These are phyloP conservation scores for Chloropsis hardwickii DNA, from an alignment of 2,113 vertebrate genomes.

Conservation along the genomic window DNA sequence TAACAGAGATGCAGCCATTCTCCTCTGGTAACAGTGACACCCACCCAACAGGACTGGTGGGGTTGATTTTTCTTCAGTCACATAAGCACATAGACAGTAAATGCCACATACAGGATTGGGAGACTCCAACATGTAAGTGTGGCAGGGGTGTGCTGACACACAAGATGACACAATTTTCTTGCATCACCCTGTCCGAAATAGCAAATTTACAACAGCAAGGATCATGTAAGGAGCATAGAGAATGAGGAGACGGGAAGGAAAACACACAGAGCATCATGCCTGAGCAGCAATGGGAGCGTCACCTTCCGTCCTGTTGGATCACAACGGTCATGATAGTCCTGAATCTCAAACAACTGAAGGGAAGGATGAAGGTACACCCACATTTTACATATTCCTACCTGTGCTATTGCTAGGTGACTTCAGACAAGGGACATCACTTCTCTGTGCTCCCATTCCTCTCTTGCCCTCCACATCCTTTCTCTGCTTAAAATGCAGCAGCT, in stretches of 20 bases:
- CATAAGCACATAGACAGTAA: not conserved
- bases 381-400: not conserved
- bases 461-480: not conserved
- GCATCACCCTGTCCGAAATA: not conserved
- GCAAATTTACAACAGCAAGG: not conserved
- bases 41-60: not conserved
- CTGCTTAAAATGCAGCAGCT: not conserved
- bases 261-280: not conserved
- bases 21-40: not conserved
- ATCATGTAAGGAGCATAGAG: not conserved
- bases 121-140: accelerated
- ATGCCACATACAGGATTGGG: accelerated
- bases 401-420: not conserved
- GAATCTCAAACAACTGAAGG: not conserved
- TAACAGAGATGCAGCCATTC: not conserved
- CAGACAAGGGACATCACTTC: not conserved
- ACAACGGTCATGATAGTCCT: not conserved
- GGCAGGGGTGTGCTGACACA: accelerated
- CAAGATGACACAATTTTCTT: not conserved
- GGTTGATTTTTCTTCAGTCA: not conserved
- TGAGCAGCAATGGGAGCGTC: accelerated
- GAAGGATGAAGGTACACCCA: not conserved
- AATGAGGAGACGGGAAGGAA: not conserved
- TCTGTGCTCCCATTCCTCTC: not conserved
- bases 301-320: not conserved